Evolutionary conservation across 1,140 invertebrate species (phyloP), one percentile per base, ranked within the genome.

Genomic region (Bombus waltoni): DNA sequence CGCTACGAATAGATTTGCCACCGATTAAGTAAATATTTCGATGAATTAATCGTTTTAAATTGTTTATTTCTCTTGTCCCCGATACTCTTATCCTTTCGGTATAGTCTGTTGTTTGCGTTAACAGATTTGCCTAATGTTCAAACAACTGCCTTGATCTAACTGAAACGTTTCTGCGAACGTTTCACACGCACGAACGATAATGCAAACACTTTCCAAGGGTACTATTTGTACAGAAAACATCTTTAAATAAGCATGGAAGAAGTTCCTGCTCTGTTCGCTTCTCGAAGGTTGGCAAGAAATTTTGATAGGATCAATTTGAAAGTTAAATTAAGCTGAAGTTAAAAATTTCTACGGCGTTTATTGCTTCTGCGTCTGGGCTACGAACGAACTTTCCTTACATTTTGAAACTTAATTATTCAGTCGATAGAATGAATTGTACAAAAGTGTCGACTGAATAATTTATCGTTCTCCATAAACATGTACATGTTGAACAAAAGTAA

Each of bases 351-450:
- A 13, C 62, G 4, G 35, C 32, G 59, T 71, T 72, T 47, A 35
- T 76, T 40, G 3, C 65, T 2, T 44, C 53, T 22, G n/a, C 28
- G 22, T 35, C 47, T 32, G 47, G 18, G 42, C 68, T 66, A 25
- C 44, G 35, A 15, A 42, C 15, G 13, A 47, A 22, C 35, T 62
- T 28, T 28, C 22, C 68, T 18, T 59, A 22, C 3, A 28, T 38
- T 59, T 79, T 59, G 40, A 47, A 80, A 72, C 68, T 62, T 59
- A 72, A 71, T 85, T 85, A 70, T 38, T 38, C 18, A 15, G 22
- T 28, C 40, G 22, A 1, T 25, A 18, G 38, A 83, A 70, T 68
- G 44, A 77, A 77, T 53, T 25, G 62, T 18, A 35, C 25, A 66
- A 25, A 40, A 38, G 42, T 44, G 35, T 57, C 32, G 32, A 66